Evolutionary conservation across 1,140 invertebrate species (phyloP).

Genomic region (Hydropsyche tenuis): DNA sequence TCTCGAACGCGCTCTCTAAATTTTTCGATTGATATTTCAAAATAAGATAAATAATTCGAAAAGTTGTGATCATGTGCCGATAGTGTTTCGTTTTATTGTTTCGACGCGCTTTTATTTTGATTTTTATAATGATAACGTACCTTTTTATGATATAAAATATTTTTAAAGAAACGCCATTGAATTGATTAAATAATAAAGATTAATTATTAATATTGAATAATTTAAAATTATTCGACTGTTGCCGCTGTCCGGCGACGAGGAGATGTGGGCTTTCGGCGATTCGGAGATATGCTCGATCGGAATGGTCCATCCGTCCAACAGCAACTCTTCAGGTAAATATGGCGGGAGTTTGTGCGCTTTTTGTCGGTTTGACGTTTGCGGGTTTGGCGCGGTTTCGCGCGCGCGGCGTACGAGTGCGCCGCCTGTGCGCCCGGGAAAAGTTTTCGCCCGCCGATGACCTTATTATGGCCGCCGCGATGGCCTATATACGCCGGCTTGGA

Average conservation of each 20-base stretch:
- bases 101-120: not conserved
- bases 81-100: slow-evolving; percentile 7
- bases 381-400: not conserved
- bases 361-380: not conserved
- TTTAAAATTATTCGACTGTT: too few relatives aligned
- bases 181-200: too few relatives aligned
- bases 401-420: too few relatives aligned
- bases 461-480: slow-evolving; percentile 11
- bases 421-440: not conserved
- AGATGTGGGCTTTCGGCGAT: slow-evolving; percentile 65
- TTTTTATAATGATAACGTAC: too few relatives aligned
- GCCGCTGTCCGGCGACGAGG: slow-evolving; percentile 22
- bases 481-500: slow-evolving; percentile 33
- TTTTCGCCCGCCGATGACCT: slow-evolving; percentile 20
- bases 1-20: too few relatives aligned
- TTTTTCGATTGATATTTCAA: too few relatives aligned
- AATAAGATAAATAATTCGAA: not conserved
- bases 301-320: slow-evolving; percentile 73
- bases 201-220: too few relatives aligned
- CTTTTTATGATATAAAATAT: not conserved
- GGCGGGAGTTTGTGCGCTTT: not conserved
- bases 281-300: slow-evolving; percentile 76
- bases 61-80: slow-evolving; percentile 19
- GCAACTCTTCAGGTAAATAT: slow-evolving; percentile 70
- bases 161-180: too few relatives aligned